Percentiles rank a stretch among this genome's conserved stretches.
Conservation (phyloP, 1,140 invertebrate species). For the Brachystomella parvula region DNA sequence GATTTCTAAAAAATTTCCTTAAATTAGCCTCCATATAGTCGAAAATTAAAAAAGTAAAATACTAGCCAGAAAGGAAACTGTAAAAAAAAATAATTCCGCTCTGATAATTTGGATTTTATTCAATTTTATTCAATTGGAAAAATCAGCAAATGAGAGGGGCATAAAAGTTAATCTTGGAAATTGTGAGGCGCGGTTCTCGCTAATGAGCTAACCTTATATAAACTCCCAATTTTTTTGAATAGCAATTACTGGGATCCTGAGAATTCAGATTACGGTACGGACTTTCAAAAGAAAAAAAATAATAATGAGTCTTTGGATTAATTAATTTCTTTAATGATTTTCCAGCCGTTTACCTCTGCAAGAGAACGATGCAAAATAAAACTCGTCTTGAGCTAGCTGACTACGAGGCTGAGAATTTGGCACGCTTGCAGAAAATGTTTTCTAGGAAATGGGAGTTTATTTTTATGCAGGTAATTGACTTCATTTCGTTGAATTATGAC, state of each 20-base stretch:
- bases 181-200: too few relatives aligned
- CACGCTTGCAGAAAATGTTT: constrained; percentile 97
- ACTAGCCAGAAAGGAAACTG: too few relatives aligned
- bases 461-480: constrained; percentile 84
- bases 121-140: too few relatives aligned
- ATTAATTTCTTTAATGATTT: background rate
- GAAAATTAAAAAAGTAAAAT: too few relatives aligned
- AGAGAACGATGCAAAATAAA: constrained; percentile 99
- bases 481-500: too few relatives aligned
- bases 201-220: too few relatives aligned
- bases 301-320: background rate
- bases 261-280: constrained; percentile 95
- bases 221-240: constrained; percentile 54
- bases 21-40: too few relatives aligned
- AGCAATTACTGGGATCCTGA: constrained; percentile 99
- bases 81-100: too few relatives aligned
- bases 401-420: constrained; percentile 97
- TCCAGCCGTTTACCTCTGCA: constrained; percentile 94
- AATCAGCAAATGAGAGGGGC: too few relatives aligned
- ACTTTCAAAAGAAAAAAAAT: background rate
- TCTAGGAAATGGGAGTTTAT: constrained; percentile 99
- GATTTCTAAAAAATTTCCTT: too few relatives aligned
- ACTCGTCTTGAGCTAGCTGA: constrained; percentile 92
- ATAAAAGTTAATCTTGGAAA: too few relatives aligned
- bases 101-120: too few relatives aligned